These are phyloP conservation scores for Synchiropus splendidus DNA, from an alignment of 2,113 vertebrate genomes.

Conservation along the genomic window DNA sequence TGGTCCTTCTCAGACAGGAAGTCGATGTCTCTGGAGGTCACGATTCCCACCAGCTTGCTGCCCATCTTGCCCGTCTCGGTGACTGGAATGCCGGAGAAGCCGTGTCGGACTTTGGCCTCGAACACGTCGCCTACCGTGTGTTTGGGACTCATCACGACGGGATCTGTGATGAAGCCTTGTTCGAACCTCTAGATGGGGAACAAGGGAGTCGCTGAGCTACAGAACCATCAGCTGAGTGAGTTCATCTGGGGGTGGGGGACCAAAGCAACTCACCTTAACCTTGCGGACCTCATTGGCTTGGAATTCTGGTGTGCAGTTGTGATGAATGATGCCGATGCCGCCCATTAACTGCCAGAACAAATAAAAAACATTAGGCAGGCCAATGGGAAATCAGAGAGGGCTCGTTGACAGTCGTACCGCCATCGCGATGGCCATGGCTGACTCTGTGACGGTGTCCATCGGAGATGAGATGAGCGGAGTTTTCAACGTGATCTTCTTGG, in stretches of 20 bases:
- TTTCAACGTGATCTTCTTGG: slow-evolving; percentile 85
- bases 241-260: background rate
- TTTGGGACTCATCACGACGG: slow-evolving; percentile 80
- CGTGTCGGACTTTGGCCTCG: slow-evolving; percentile 83
- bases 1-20: slow-evolving; percentile 83
- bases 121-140: slow-evolving; percentile 84
- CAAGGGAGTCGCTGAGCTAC: background rate
- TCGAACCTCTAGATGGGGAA: slow-evolving; percentile 65
- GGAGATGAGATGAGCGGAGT: slow-evolving; percentile 89
- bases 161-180: slow-evolving; percentile 90
- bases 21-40: slow-evolving; percentile 87
- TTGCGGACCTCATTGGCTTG: slow-evolving; percentile 89
- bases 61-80: slow-evolving; percentile 87
- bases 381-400: background rate
- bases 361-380: background rate
- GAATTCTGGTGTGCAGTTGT: slow-evolving; percentile 92
- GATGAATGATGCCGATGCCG: slow-evolving; percentile 89
- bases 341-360: slow-evolving; percentile 77
- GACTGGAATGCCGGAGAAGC: slow-evolving; percentile 88
- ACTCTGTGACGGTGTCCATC: slow-evolving; percentile 92
- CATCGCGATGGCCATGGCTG: slow-evolving; percentile 91
- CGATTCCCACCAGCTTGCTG: slow-evolving; percentile 82
- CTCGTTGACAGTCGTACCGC: slow-evolving; percentile 65
- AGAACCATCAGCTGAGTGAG: too few relatives aligned
- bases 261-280: slow-evolving; percentile 72